Percentiles rank a stretch among this genome's conserved stretches.
Evolutionary conservation across 2,888 invertebrate genomes (phyloP).

Genomic region (Crepidodera aurea): DNA sequence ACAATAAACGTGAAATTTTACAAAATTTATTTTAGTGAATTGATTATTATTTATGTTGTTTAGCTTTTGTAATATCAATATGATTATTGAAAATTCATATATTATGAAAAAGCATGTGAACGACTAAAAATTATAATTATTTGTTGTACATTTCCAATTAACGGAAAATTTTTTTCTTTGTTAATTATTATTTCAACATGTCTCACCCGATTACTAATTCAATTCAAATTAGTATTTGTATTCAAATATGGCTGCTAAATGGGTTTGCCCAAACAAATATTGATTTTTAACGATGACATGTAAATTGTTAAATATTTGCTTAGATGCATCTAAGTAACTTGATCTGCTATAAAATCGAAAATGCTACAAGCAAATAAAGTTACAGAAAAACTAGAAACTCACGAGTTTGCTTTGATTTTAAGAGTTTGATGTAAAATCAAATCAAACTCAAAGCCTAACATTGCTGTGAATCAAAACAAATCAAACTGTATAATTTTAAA

Average conservation of each 20-base stretch:
- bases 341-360: background rate
- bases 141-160: slow-evolving; percentile 25
- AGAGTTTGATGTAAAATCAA: too few relatives aligned
- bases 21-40: slow-evolving; percentile 23
- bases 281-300: slow-evolving; percentile 4
- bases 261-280: slow-evolving; percentile 8
- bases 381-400: too few relatives aligned
- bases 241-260: slow-evolving; percentile 6
- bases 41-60: slow-evolving; percentile 26
- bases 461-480: too few relatives aligned
- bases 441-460: too few relatives aligned
- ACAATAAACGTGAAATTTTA: slow-evolving; percentile 23
- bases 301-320: slow-evolving; percentile 16
- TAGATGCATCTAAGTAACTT: background rate
- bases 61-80: slow-evolving; percentile 21
- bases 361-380: too few relatives aligned
- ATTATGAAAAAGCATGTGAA: slow-evolving; percentile 3
- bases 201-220: slow-evolving; percentile 9
- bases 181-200: slow-evolving; percentile 9
- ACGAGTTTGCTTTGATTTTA: too few relatives aligned
- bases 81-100: slow-evolving; percentile 22
- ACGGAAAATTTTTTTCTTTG: slow-evolving; percentile 16
- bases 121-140: slow-evolving; percentile 24
- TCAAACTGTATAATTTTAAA: too few relatives aligned
- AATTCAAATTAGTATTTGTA: slow-evolving; percentile 9